Percentiles rank a stretch among this genome's conserved stretches.
Conservation (phyloP, 2,113 vertebrate species). For the Casuarius casuarius region DNA sequence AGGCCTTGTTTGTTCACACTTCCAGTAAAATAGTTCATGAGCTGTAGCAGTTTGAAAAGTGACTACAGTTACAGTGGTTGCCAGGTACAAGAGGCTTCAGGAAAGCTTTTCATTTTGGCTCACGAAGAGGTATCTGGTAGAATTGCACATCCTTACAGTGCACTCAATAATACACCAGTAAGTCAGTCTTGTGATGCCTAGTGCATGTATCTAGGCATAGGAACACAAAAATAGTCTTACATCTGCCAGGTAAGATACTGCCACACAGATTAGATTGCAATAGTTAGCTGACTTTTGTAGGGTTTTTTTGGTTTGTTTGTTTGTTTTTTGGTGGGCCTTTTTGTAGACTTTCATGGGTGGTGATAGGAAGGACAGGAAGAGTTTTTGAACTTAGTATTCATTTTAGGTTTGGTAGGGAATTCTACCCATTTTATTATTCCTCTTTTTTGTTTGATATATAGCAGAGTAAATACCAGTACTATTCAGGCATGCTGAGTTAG, state of each 20-base stretch:
- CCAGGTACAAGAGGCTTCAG: slow-evolving; percentile 6
- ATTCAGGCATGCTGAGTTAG: background rate
- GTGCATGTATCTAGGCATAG: background rate
- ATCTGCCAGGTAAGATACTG: background rate
- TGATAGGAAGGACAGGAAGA: background rate
- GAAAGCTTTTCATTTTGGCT: background rate
- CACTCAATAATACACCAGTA: background rate
- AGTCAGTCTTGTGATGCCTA: background rate
- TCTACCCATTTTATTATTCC: background rate
- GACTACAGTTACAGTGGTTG: background rate
- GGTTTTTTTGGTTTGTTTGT: background rate
- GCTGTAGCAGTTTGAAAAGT: background rate
- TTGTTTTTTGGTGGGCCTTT: background rate
- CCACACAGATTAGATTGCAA: background rate
- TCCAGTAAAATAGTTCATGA: slow-evolving; percentile 18
- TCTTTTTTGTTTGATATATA: background rate
- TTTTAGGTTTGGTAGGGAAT: background rate
- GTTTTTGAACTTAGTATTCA: slow-evolving; percentile 30
- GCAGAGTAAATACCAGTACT: background rate
- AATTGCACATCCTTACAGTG: background rate
- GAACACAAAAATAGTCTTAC: background rate
- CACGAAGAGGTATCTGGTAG: background rate
- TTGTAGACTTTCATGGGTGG: background rate
- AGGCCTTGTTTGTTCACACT: slow-evolving; percentile 19
- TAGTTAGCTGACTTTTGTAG: background rate